Conservation (phyloP, 2,797 vertebrate species). For the Furcifer pardalis region DNA sequence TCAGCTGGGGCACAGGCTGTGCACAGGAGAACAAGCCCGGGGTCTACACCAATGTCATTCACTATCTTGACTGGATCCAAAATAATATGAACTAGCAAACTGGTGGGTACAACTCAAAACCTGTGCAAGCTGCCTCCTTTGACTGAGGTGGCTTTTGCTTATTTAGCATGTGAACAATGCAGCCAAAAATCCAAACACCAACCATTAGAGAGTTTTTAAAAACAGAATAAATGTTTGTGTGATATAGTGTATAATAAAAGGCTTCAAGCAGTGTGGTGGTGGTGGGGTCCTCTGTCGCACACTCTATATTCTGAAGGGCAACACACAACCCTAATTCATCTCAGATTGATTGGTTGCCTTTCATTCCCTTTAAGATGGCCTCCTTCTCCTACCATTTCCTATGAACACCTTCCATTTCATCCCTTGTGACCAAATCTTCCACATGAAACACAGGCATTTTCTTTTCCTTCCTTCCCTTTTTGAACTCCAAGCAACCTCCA, state of each 20-base stretch:
- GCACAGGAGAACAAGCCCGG: constrained; percentile 68
- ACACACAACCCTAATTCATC: background rate
- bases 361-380: background rate
- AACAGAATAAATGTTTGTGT: background rate
- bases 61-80: constrained; percentile 67
- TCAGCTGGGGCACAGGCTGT: constrained; percentile 74
- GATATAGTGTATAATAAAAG: background rate
- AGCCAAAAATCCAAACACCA: background rate
- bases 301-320: background rate
- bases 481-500: background rate
- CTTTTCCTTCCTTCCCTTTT: background rate
- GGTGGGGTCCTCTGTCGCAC: background rate
- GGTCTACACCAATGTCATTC: constrained; percentile 66
- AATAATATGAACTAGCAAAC: constrained; percentile 36
- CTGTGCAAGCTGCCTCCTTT: background rate
- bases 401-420: background rate
- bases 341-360: background rate
- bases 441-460: background rate
- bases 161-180: background rate
- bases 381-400: background rate
- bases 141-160: background rate
- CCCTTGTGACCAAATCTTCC: background rate
- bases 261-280: background rate
- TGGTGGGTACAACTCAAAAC: background rate
- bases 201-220: background rate